Base-by-base conservation (phyloP, 2,113 vertebrate species). In the Cettia cetti region DNA sequence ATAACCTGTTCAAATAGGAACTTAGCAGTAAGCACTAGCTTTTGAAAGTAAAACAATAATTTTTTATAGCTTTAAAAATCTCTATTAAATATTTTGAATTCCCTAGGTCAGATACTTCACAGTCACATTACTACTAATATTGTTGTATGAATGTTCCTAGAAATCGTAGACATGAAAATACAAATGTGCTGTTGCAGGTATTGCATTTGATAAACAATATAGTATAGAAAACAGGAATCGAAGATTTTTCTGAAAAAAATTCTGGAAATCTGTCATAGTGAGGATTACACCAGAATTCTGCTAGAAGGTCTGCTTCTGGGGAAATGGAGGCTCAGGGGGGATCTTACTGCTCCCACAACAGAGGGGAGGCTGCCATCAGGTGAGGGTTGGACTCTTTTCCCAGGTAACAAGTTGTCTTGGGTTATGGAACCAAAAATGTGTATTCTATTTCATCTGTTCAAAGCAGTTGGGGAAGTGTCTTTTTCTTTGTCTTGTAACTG, bases 41-140 rank as follows among this genome's bases (percentile, higher is more conserved):
- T 90, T 39, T 18, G 5, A 39, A 81, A 90, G 23, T 12, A 60
- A 65, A 65, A 22, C 2, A 35, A 17, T 37, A 1, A 7, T 5
- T 42, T 86, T 68, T 64, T 20, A 22, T 60, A n/a, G 56, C 33
- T 18, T 64, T 28, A 56, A 78, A 86, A 82, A 20, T 4, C 3
- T 71, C 15, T 71, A 6, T 9, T 52, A 88, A 61, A 53, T 33
- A 49, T 12, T 82, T 42, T 35, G 12, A 69, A 61, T 77, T 93
- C 19, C 0, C 0, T 54, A 35, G 12, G 20, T 66, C 19, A 69
- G 16, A 40, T 4, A 69, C 18, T 27, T 69, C 3, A 2, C 0
- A 8, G 53, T 42, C 49, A 54, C 16, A 27, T 56, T 71, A 52
- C 33, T 60, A 80, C 65, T 76, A 18, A 59, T 28, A 72, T 30